These are phyloP conservation scores for Phylloscopus whistleri DNA, from an alignment of 2,113 vertebrate species.

Conservation along the genomic window DNA sequence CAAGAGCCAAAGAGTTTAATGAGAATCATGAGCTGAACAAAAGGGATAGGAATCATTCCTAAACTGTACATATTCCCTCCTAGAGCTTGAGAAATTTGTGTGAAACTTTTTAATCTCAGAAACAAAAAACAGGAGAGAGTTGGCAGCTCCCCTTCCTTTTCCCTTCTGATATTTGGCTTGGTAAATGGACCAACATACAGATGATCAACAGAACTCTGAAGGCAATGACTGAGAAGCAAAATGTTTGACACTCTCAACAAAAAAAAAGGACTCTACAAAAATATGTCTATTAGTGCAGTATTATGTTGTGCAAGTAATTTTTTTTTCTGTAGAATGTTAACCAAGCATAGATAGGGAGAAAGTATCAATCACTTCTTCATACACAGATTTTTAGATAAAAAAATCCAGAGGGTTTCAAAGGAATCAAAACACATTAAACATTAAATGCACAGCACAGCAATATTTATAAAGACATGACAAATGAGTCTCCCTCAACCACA, in stretches of 20 bases:
- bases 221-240: not conserved
- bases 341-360: not conserved
- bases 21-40: slow-evolving; percentile 47
- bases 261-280: not conserved
- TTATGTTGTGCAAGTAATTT: not conserved
- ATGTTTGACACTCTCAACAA: not conserved
- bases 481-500: not conserved
- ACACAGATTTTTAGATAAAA: not conserved
- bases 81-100: not conserved
- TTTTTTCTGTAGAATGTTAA: not conserved
- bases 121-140: not conserved
- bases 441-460: not conserved
- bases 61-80: not conserved
- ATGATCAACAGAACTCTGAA: not conserved
- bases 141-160: not conserved
- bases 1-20: slow-evolving; percentile 36
- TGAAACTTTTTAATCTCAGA: not conserved
- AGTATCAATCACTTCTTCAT: not conserved
- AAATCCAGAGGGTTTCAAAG: not conserved
- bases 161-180: not conserved
- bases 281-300: not conserved
- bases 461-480: not conserved
- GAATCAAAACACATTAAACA: not conserved
- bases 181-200: not conserved
- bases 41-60: not conserved